phyloP scores from a whole-genome alignment of 2,888 invertebrate species.

The Hypsopygia costalis region DNA sequence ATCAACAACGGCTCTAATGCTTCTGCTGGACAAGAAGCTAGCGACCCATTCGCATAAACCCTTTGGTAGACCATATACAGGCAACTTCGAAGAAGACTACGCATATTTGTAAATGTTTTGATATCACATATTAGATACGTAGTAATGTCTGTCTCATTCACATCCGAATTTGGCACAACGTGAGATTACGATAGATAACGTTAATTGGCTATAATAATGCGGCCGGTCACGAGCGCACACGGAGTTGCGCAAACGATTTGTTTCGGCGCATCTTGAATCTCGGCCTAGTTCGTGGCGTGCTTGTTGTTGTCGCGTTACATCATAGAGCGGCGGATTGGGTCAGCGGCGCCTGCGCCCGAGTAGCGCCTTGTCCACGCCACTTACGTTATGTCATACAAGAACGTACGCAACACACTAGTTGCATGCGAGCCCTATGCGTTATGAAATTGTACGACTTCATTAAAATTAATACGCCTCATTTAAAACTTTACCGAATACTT shows the following conservation, averaged over 20 bases:
- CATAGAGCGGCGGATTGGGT: constrained; percentile 60
- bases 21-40: too few species aligned
- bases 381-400: constrained; percentile 57
- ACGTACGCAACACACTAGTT: constrained; percentile 45
- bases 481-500: background rate
- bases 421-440: constrained; percentile 14
- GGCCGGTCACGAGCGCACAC: constrained; percentile 19
- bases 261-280: constrained; percentile 61
- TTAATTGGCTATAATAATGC: constrained; percentile 18
- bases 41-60: too few species aligned
- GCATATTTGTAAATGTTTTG: too few species aligned
- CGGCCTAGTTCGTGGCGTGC: constrained; percentile 56
- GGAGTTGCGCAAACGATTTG: constrained; percentile 53
- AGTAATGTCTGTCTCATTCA: constrained; percentile 2
- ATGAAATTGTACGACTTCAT: constrained; percentile 5
- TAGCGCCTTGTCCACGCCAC: constrained; percentile 45
- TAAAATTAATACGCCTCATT: background rate
- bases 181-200: constrained; percentile 3
- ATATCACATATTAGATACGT: too few species aligned
- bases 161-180: constrained; percentile 1
- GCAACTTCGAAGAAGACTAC: too few species aligned
- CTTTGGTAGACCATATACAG: too few species aligned
- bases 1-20: too few species aligned
- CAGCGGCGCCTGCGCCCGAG: constrained; percentile 43
- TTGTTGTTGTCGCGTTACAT: constrained; percentile 43